A percentile compares a stretch with the other conserved stretches of the same genome.
These are phyloP conservation scores for Actenoides hombroni DNA, from an alignment of 2,113 vertebrate genomes.

Conservation along the genomic window DNA sequence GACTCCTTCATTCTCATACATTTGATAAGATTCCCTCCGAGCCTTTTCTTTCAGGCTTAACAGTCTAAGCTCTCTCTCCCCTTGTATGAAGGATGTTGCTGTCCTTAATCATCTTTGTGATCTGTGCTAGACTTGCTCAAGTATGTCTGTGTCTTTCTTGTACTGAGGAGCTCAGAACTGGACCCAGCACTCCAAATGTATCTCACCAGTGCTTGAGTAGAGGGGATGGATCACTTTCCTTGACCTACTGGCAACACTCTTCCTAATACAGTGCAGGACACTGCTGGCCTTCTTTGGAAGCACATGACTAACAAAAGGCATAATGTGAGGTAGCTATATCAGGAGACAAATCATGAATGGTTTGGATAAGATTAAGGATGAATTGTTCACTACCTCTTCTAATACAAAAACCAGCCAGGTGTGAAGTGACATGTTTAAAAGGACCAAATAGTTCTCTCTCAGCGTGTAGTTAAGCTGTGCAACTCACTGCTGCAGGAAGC, in stretches of 20 bases:
- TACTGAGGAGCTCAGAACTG: not conserved
- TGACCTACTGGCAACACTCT: not conserved
- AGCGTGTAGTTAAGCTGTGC: not conserved
- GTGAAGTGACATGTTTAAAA: not conserved
- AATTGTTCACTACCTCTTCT: not conserved
- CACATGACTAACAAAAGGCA: not conserved
- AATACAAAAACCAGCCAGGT: not conserved
- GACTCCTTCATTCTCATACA: not conserved
- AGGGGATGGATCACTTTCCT: not conserved
- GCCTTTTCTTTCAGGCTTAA: not conserved
- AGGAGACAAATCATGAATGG: not conserved
- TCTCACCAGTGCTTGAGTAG: not conserved
- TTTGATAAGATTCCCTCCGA: fast-evolving
- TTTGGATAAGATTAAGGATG: not conserved
- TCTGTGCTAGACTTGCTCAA: not conserved
- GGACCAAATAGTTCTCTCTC: not conserved
- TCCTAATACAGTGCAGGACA: not conserved
- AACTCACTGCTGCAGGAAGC: not conserved
- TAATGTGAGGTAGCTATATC: not conserved
- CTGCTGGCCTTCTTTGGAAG: not conserved
- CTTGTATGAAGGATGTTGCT: not conserved
- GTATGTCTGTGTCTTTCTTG: not conserved
- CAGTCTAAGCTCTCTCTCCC: not conserved
- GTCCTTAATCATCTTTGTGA: not conserved
- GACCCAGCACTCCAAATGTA: not conserved